These are phyloP conservation scores for Drosophila teissieri DNA, from an alignment of 1,140 invertebrate genomes.

Conservation along the genomic window DNA sequence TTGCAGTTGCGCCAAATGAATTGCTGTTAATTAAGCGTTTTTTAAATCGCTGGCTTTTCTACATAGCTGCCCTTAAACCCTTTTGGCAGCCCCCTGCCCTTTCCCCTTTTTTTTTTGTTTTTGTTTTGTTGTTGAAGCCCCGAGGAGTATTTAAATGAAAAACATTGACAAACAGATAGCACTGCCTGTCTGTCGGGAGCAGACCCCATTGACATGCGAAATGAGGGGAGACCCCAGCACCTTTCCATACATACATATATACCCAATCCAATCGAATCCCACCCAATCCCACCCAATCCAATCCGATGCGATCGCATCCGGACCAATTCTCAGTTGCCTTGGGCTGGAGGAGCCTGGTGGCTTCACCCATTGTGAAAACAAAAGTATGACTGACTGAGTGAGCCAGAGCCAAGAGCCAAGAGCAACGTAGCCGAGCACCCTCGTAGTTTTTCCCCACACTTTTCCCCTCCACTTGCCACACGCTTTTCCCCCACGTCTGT, in stretches of 20 bases:
- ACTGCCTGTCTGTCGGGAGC: conserved; percentile 64
- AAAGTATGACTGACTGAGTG: conserved; percentile 77
- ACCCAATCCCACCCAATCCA: background rate
- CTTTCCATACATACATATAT: background rate
- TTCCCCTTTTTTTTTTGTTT: background rate
- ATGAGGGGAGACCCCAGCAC: background rate
- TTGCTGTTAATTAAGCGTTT: conserved; percentile 13
- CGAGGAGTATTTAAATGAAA: conserved; percentile 36
- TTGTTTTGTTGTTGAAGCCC: background rate
- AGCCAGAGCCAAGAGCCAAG: conserved; percentile 71
- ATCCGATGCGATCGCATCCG: background rate
- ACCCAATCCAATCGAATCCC: background rate
- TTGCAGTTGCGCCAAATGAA: conserved; percentile 11
- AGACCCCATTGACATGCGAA: conserved; percentile 63
- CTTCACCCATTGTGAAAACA: conserved; percentile 56
- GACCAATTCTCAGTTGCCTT: background rate
- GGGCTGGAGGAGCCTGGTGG: too few species aligned
- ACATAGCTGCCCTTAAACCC: background rate
- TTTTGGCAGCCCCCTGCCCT: background rate
- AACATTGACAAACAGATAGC: conserved; percentile 45
- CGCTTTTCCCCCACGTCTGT: background rate
- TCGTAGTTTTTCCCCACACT: background rate
- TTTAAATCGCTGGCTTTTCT: conserved; percentile 6
- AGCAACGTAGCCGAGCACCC: conserved; percentile 43
- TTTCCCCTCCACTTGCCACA: background rate